These are phyloP conservation scores for Hemicentrotus pulcherrimus DNA, from an alignment of 35 echinoderm and acorn worm genomes.

Conservation along the genomic window DNA sequence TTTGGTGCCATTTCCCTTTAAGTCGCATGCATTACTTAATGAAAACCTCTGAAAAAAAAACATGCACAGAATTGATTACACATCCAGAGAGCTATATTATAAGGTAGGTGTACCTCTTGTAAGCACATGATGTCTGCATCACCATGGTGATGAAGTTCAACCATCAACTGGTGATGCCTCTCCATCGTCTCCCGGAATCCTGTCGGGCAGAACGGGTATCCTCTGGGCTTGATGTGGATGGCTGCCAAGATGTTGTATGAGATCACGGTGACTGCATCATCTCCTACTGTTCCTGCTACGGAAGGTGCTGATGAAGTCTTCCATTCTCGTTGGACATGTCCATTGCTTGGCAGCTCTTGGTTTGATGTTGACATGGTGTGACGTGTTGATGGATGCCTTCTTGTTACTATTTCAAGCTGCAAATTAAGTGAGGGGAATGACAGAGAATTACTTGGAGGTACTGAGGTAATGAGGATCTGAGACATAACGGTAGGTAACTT, in stretches of 20 bases:
- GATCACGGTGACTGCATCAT: constrained; percentile 25
- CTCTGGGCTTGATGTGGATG: constrained; percentile 52
- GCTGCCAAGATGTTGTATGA: constrained; percentile 76
- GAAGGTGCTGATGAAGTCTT: not conserved
- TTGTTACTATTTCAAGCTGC: too few relatives aligned
- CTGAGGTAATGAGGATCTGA: too few relatives aligned
- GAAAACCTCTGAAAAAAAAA: too few relatives aligned
- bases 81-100: too few relatives aligned
- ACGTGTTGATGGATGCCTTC: too few relatives aligned
- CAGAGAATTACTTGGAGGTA: too few relatives aligned
- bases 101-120: constrained; percentile 59
- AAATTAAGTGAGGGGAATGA: too few relatives aligned
- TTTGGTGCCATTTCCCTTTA: too few relatives aligned
- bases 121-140: constrained; percentile 72
- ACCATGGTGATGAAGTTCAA: constrained; percentile 61
- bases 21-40: too few relatives aligned
- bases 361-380: not conserved
- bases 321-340: constrained; percentile 44
- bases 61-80: too few relatives aligned
- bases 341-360: not conserved
- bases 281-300: not conserved
- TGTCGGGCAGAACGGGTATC: constrained; percentile 63
- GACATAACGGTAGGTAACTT: too few relatives aligned
- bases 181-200: constrained; percentile 56
- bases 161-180: constrained; percentile 64